Percentiles rank a stretch among this genome's conserved stretches.
Evolutionary conservation across 2,888 invertebrate species (phyloP).

Genomic region (Athalia rosae): DNA sequence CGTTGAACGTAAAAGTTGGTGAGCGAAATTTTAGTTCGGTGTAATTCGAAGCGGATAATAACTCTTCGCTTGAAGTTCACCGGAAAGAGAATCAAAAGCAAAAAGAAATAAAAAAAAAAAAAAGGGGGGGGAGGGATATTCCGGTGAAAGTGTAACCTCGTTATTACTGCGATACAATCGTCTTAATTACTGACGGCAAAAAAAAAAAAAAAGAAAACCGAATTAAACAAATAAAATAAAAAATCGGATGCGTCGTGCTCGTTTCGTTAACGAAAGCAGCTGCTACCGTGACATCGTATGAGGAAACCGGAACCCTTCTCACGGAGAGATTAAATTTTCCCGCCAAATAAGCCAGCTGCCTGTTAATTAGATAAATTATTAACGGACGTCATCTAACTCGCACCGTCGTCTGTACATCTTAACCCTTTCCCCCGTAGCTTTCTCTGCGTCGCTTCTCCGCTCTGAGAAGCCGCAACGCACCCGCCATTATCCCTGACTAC

Average conservation of each 20-base stretch:
- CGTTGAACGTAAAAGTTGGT: not conserved
- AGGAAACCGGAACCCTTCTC: slow-evolving; percentile 4
- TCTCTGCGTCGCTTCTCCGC: too few relatives aligned
- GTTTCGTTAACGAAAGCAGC: slow-evolving; percentile 35
- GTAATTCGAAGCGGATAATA: not conserved
- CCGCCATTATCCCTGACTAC: too few relatives aligned
- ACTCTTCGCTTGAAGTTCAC: not conserved
- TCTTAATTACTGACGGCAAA: slow-evolving; percentile 32
- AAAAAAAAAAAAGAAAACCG: too few relatives aligned
- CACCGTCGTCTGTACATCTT: not conserved
- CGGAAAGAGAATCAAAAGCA: not conserved
- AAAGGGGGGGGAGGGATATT: not conserved
- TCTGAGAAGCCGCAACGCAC: too few relatives aligned
- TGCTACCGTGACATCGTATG: not conserved
- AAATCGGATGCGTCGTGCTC: slow-evolving; percentile 29
- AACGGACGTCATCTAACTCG: slow-evolving; percentile 18
- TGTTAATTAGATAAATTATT: slow-evolving; percentile 38
- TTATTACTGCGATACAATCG: slow-evolving; percentile 34
- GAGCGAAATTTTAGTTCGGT: not conserved
- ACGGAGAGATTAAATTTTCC: slow-evolving; percentile 34
- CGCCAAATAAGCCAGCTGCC: slow-evolving; percentile 22
- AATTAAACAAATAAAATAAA: too few relatives aligned
- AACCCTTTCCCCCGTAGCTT: too few relatives aligned
- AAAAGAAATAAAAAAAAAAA: not conserved
- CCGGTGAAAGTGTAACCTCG: not conserved